Evolutionary conservation across 2,113 vertebrate species (phyloP).

Genomic region (Leucopsar rothschildi): DNA sequence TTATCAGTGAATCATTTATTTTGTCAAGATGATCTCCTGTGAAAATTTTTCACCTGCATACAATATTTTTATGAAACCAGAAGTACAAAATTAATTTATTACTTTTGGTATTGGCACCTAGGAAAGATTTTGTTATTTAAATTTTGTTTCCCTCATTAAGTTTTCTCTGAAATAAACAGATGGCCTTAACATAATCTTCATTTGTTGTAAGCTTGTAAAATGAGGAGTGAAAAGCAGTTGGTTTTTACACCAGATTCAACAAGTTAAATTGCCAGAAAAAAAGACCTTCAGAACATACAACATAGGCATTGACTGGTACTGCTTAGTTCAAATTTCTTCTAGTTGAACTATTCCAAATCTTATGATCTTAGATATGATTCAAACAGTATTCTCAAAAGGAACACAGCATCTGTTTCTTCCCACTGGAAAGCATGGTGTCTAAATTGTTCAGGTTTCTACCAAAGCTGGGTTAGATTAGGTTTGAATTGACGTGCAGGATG

Average conservation of each 20-base stretch:
- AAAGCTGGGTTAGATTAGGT: background rate
- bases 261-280: background rate
- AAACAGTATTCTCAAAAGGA: background rate
- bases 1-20: conserved; percentile 14
- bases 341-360: background rate
- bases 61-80: background rate
- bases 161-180: background rate
- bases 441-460: background rate
- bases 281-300: background rate
- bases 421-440: background rate
- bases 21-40: background rate
- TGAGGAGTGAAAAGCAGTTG: background rate
- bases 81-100: background rate
- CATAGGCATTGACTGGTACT: background rate
- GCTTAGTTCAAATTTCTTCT: background rate
- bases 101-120: background rate
- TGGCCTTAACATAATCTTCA: background rate
- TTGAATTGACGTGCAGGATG: background rate
- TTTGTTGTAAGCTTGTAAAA: background rate
- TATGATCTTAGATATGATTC: background rate
- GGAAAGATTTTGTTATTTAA: background rate
- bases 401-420: background rate
- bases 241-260: background rate
- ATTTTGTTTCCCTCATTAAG: background rate
- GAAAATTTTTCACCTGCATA: background rate